A percentile compares a stretch with the other conserved stretches of the same genome.
Evolutionary conservation across 1,140 invertebrate species (phyloP).

Genomic region (Drosophila bocqueti): DNA sequence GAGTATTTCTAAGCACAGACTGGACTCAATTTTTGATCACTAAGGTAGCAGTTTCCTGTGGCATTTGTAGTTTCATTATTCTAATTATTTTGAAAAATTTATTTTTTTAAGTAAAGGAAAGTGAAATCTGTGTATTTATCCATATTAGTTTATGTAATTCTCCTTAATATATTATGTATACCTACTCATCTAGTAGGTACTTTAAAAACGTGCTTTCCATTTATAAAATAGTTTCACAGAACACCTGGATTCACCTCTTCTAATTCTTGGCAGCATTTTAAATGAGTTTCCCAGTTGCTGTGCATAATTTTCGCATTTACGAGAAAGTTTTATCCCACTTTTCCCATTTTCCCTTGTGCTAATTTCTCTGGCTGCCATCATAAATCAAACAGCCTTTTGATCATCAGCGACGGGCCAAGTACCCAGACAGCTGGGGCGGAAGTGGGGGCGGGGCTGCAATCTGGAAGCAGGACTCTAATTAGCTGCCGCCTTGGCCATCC

Average conservation of each 20-base stretch:
- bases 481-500: constrained; percentile 56
- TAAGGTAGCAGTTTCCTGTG: too few relatives aligned
- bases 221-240: constrained; percentile 2
- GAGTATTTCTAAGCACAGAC: neutral
- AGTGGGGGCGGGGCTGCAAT: constrained; percentile 47
- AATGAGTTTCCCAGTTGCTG: constrained; percentile 70
- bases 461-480: constrained; percentile 74
- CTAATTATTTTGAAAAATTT: neutral
- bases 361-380: constrained; percentile 75
- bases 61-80: constrained; percentile 1
- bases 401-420: constrained; percentile 51
- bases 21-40: neutral
- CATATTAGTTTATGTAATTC: too few relatives aligned
- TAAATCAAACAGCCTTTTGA: constrained; percentile 81
- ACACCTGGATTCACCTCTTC: constrained; percentile 14
- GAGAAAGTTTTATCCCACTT: constrained; percentile 60
- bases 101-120: neutral
- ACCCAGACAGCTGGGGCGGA: constrained; percentile 8
- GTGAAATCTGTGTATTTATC: neutral
- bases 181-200: neutral
- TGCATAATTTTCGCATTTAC: constrained; percentile 78
- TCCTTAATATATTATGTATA: neutral
- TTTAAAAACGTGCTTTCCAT: neutral
- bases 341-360: constrained; percentile 36
- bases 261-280: constrained; percentile 58